A percentile compares a stretch with the other conserved stretches of the same genome.
These are phyloP conservation scores for Ceratina calcarata DNA, from an alignment of 1,140 invertebrate genomes.

Conservation along the genomic window DNA sequence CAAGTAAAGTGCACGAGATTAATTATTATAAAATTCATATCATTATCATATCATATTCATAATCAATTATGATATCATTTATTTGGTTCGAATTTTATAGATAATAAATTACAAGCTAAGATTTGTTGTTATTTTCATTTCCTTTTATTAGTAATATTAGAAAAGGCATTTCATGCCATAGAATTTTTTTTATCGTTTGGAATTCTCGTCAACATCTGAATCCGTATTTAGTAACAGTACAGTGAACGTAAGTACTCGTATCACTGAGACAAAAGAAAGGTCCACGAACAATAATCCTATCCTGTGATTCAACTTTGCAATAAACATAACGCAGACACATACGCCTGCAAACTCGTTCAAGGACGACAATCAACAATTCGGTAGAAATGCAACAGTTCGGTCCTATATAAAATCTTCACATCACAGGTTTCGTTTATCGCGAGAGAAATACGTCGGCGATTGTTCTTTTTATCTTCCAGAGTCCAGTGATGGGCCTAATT, in stretches of 20 bases:
- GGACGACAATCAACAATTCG: conserved; percentile 27
- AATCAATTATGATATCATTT: no score
- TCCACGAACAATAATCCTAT: conserved; percentile 6
- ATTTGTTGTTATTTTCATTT: no score
- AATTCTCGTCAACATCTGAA: conserved; percentile 9
- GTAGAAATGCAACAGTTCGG: conserved; percentile 31
- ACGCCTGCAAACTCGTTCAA: conserved; percentile 22
- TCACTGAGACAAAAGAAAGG: conserved; percentile 26
- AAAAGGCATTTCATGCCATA: no score
- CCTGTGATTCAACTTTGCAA: background rate
- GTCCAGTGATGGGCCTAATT: conserved; percentile 18
- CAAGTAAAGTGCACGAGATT: no score
- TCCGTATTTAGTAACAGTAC: background rate
- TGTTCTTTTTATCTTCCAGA: background rate
- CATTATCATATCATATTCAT: no score
- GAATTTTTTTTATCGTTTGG: no score
- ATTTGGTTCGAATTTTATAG: no score
- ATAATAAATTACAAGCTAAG: no score
- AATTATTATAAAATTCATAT: no score
- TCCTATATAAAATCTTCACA: conserved; percentile 49
- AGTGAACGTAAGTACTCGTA: conserved; percentile 30
- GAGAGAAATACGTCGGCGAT: background rate
- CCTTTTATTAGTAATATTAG: no score
- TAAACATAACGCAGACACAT: conserved; percentile 18
- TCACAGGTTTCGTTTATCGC: conserved; percentile 39